Base-by-base conservation (phyloP, 2,888 invertebrate genomes). In the Pelosia muscerda region DNA sequence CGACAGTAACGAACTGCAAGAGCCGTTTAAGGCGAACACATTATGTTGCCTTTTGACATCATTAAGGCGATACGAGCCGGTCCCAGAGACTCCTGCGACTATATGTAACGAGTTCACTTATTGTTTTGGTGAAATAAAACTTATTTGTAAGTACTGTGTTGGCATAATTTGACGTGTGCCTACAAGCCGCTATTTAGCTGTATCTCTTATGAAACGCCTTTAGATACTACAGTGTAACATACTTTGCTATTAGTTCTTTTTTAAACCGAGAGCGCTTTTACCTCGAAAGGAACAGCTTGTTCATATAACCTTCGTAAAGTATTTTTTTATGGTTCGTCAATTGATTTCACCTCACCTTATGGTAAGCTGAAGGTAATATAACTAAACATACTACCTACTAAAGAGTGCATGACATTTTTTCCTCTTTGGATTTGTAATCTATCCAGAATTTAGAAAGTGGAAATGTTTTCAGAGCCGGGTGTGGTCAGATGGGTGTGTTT, bases 11-110 rank as follows among this genome's bases (percentile, higher is more conserved):
- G 93, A 93, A 93, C 90, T 80, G 83, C 80, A 80, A 77, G 79
- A 78, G 82, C 92, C 91, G 85, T 90, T 91, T 92, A 93, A 84
- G 93, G 93, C 78, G 83, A 85, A 78, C 87, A 87, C 88, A 90
- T 93, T 92, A 92, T 90, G 89, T 90, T 88, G 88, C 88, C 90
- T 93, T 91, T 93, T 93, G 93, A 93, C 92, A 93, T 94, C 92
- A 93, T 94, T 94, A 94, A 92, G 87, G 85, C 81, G 81, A 84
- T 73, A 71, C 74, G 65, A 81, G 81, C 83, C 82, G 77, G 82
- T 83, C 84, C 78, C 81, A 74, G 74, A 65, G 80, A 80, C 81
- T 84, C 84, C 82, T 84, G 81, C 9, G 79, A 72, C 73, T 73
- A 80, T 72, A 77, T 79, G 81, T 77, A 81, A 80, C 77, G 78